phyloP scores from a whole-genome alignment of 2,113 vertebrate species.

The Marcusenius ussheri region DNA sequence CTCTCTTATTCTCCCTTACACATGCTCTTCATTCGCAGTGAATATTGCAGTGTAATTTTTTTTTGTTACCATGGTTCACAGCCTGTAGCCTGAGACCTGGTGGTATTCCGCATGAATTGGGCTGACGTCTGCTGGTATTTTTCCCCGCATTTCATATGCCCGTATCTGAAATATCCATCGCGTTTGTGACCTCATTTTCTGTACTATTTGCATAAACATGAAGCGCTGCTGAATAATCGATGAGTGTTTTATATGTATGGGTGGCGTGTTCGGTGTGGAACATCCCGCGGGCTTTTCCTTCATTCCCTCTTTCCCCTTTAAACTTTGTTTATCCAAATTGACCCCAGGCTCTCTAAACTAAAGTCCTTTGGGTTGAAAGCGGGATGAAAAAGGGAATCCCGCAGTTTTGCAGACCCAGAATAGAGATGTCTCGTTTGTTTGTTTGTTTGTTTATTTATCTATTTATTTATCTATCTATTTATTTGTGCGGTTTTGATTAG shows the following conservation, averaged over 20 bases:
- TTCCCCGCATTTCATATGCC: slow-evolving; percentile 27
- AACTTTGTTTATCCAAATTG: slow-evolving; percentile 1
- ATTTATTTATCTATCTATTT: neutral
- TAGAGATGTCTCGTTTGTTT: neutral
- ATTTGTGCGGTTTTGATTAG: neutral
- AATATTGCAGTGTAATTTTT: slow-evolving; percentile 33
- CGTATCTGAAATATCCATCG: slow-evolving; percentile 40
- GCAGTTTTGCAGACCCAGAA: neutral
- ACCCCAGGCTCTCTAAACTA: slow-evolving; percentile 1
- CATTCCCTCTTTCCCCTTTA: neutral
- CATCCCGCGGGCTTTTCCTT: neutral
- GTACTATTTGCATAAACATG: slow-evolving; percentile 80
- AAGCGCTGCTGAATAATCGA: slow-evolving; percentile 80
- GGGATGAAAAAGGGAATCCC: neutral
- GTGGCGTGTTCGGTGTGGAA: slow-evolving; percentile 1
- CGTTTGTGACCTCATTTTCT: slow-evolving; percentile 48
- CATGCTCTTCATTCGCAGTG: neutral
- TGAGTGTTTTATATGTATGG: slow-evolving; percentile 46
- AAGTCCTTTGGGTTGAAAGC: neutral
- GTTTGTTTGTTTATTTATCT: neutral
- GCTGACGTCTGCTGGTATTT: neutral
- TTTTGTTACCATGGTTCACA: slow-evolving; percentile 26
- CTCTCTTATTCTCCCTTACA: slow-evolving; percentile 28
- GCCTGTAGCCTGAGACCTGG: slow-evolving; percentile 11
- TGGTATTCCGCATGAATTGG: slow-evolving; percentile 7